These are phyloP conservation scores for Polydrusus cervinus DNA, from an alignment of 2,888 invertebrate species.

Conservation along the genomic window DNA sequence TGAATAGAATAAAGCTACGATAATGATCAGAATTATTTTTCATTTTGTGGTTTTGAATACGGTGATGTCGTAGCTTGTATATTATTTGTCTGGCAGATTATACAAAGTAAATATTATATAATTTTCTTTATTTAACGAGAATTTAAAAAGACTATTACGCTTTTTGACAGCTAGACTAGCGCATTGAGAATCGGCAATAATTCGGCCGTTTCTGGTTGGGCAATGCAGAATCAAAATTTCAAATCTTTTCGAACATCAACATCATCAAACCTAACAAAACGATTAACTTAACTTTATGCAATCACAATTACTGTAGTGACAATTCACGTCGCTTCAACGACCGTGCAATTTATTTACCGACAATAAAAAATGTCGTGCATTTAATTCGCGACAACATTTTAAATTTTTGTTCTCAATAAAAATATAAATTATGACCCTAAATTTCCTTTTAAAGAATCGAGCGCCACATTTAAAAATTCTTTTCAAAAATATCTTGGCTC, in stretches of 20 bases:
- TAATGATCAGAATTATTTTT: neutral
- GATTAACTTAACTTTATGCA: too few relatives aligned
- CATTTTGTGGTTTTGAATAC: slow-evolving; percentile 3
- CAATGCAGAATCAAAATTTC: too few relatives aligned
- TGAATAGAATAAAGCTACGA: slow-evolving; percentile 1
- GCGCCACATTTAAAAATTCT: slow-evolving; percentile 23
- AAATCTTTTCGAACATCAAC: too few relatives aligned
- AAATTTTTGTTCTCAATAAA: neutral
- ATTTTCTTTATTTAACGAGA: neutral
- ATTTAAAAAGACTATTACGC: neutral
- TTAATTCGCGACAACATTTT: neutral
- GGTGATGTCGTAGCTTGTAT: neutral
- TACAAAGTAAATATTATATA: neutral
- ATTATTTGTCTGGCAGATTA: neutral
- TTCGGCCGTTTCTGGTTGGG: too few relatives aligned
- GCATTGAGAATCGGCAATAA: neutral
- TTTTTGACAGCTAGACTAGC: too few relatives aligned
- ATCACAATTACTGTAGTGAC: too few relatives aligned
- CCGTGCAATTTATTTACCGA: too few relatives aligned
- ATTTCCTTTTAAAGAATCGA: slow-evolving; percentile 2
- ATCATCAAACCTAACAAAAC: too few relatives aligned
- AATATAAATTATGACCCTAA: neutral
- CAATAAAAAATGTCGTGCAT: too few relatives aligned
- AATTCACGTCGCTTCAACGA: too few relatives aligned
- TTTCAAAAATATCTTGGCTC: slow-evolving; percentile 25